Evolutionary conservation across 2,797 vertebrate species (phyloP).

Genomic region (Arrhamphus sclerolepis): DNA sequence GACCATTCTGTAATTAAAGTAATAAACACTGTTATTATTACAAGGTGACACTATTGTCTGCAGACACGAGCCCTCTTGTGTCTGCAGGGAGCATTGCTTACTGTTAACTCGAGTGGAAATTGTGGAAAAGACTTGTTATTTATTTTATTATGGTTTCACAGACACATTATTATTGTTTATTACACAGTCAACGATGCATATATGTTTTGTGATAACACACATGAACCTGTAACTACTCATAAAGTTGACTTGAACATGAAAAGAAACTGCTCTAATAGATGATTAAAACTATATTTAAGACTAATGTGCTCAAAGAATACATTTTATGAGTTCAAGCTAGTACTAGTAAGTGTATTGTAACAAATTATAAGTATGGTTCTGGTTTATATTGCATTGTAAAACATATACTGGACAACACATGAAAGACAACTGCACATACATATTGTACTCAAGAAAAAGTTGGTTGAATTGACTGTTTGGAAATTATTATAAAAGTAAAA

Average conservation of each 20-base stretch:
- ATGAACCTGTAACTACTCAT: slow-evolving; percentile 50
- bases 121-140: slow-evolving; percentile 30
- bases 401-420: slow-evolving; percentile 48
- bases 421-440: slow-evolving; percentile 53
- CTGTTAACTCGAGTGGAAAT: slow-evolving; percentile 17
- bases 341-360: slow-evolving; percentile 25
- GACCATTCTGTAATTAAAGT: background rate
- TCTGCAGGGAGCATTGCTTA: slow-evolving; percentile 28
- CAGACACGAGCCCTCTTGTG: slow-evolving; percentile 57
- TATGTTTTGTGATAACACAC: slow-evolving; percentile 44
- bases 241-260: slow-evolving; percentile 35
- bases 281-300: slow-evolving; percentile 54
- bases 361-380: slow-evolving; percentile 24
- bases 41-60: slow-evolving; percentile 37
- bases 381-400: slow-evolving; percentile 49
- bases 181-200: slow-evolving; percentile 53
- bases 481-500: slow-evolving; percentile 51
- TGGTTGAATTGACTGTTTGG: slow-evolving; percentile 22
- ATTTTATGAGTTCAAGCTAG: slow-evolving; percentile 33
- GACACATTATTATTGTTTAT: slow-evolving; percentile 56
- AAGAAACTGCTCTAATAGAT: slow-evolving; percentile 48
- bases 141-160: slow-evolving; percentile 72
- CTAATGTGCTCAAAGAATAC: slow-evolving; percentile 35
- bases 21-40: slow-evolving; percentile 27
- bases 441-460: slow-evolving; percentile 30